Evolutionary conservation across 2,113 vertebrate genomes (phyloP).

Genomic region (Paraplagusia blochii): DNA sequence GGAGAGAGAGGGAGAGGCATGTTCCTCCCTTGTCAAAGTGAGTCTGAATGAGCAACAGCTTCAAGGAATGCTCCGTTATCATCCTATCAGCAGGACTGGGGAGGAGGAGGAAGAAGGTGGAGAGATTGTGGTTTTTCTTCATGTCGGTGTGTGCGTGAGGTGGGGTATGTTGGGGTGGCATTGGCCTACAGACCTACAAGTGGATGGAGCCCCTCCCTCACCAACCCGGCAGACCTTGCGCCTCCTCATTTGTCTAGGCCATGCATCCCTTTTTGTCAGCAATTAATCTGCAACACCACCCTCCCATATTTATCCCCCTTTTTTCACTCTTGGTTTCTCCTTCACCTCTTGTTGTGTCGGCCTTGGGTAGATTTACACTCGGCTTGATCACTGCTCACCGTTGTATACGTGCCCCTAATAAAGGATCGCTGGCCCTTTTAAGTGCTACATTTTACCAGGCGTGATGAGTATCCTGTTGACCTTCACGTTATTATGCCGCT

Average conservation of each 20-base stretch:
- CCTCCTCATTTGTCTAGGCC: conserved; percentile 73
- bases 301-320: conserved; percentile 59
- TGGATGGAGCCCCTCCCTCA: conserved; percentile 46
- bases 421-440: conserved; percentile 47
- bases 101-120: conserved; percentile 58
- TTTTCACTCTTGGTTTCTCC: conserved; percentile 59
- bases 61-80: conserved; percentile 69
- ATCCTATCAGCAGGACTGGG: conserved; percentile 64
- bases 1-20: conserved; percentile 24
- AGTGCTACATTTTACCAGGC: conserved; percentile 42
- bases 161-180: conserved; percentile 13
- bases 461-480: conserved; percentile 63
- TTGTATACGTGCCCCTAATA: conserved; percentile 53
- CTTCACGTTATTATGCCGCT: conserved; percentile 66
- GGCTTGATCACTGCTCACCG: conserved; percentile 49
- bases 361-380: conserved; percentile 63
- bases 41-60: conserved; percentile 69
- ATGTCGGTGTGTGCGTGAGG: conserved; percentile 11
- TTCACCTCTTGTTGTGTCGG: conserved; percentile 63
- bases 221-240: conserved; percentile 60
- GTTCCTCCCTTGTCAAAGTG: conserved; percentile 65
- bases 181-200: conserved; percentile 60
- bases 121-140: conserved; percentile 29
- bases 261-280: conserved; percentile 74
- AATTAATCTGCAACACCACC: conserved; percentile 69